Evolutionary conservation across 1,140 invertebrate species (phyloP), one percentile per base, ranked within the genome.

Genomic region (Varroa destructor): DNA sequence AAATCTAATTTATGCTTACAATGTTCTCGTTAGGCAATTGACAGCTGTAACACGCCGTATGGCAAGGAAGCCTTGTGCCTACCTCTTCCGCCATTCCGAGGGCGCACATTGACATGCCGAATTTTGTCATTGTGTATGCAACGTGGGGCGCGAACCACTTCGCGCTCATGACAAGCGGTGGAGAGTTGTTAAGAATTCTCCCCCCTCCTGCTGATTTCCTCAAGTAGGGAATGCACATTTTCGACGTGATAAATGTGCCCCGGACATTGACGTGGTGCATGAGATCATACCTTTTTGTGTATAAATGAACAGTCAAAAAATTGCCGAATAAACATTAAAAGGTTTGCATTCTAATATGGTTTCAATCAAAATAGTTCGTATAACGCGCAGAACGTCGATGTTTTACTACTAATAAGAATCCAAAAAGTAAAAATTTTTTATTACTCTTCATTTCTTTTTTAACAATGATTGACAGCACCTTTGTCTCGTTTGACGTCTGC

Each of bases 71-170:
- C n/a, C 12, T 36, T 36, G 12, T 5, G 40, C 61, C 46, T 12
- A 67, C 61, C 61, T 99, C 96, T 75, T 89, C 90, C 55, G 91
- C 83, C 92, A 97, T 96, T 55, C 96, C 94, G 12, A 99, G 81
- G 0, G 91, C 92, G 81, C 93, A 97, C 91, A 99, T 92, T 0
- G 92, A 96, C 96, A 99, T 99, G 36, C 95, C 95, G 79, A 95
- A 98, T 77, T 99, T 99, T 0, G 95, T 90, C 86, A 98, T 97
- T 0, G 95, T 97, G 79, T 98, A 99, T 0, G 93, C 93, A 14
- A 96, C 87, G 82, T 98, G 90, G 76, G 88, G 85, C 72, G 86
- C 84, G 79, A 99, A 99, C 94, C 96, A 99, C 75, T 85, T 81
- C 0, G 90, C 85, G 74, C 87, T 85, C 86, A 99, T 85, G 77